Percentiles rank a stretch among this genome's conserved stretches.
phyloP scores from a whole-genome alignment of 2,113 vertebrate species.

The Columba livia region DNA sequence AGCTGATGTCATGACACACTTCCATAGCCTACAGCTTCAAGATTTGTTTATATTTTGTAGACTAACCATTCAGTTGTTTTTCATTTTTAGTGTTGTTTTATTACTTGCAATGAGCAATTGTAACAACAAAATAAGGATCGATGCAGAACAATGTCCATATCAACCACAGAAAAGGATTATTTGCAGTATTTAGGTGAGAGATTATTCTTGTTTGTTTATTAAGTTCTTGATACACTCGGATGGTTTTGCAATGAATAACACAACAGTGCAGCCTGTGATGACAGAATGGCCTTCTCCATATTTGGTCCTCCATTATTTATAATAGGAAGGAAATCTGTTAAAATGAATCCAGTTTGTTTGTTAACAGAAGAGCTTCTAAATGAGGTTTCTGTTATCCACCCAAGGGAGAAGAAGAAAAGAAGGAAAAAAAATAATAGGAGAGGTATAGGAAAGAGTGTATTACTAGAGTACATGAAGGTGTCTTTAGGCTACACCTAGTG shows the following conservation, averaged over 20 bases:
- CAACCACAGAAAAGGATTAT: not conserved
- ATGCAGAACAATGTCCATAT: not conserved
- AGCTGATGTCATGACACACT: not conserved
- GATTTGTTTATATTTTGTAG: not conserved
- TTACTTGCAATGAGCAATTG: not conserved
- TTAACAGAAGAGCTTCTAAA: not conserved
- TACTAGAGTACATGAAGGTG: not conserved
- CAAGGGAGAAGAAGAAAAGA: fast-evolving
- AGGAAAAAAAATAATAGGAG: not conserved
- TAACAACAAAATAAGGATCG: not conserved
- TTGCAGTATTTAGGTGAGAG: not conserved
- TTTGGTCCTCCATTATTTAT: not conserved
- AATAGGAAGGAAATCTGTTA: not conserved
- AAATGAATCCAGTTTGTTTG: not conserved
- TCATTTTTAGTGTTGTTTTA: slow-evolving; percentile 4
- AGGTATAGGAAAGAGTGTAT: not conserved
- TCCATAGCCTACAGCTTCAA: not conserved
- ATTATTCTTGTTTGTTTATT: not conserved
- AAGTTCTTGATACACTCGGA: not conserved
- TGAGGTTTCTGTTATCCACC: not conserved
- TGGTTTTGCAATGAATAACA: not conserved
- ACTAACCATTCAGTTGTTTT: not conserved
- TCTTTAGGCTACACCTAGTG: not conserved
- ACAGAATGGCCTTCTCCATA: not conserved
- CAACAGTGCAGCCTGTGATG: not conserved